Percentiles rank a stretch among this genome's conserved stretches.
These are phyloP conservation scores for Biston stratarius DNA, from an alignment of 2,888 invertebrate genomes.

Conservation along the genomic window DNA sequence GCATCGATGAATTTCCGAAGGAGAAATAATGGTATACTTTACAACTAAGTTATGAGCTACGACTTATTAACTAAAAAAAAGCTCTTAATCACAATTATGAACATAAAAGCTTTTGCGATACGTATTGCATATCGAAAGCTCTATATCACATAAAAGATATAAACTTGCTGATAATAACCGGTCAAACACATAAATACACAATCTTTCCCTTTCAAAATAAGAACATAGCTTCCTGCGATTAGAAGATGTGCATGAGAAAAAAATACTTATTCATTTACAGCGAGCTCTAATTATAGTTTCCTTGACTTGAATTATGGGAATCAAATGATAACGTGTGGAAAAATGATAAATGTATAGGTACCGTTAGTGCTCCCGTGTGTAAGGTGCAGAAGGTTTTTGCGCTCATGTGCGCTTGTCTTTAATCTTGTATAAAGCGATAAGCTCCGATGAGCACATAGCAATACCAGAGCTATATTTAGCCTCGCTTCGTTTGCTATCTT, in stretches of 20 bases:
- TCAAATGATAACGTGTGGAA: slow-evolving; percentile 56
- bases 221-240: slow-evolving; percentile 15
- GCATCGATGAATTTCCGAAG: slow-evolving; percentile 51
- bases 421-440: slow-evolving; percentile 77
- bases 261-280: slow-evolving; percentile 15
- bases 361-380: slow-evolving; percentile 64
- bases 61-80: too few species aligned
- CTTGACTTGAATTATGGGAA: slow-evolving; percentile 45
- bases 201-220: slow-evolving; percentile 18
- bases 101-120: neutral
- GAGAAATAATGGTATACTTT: slow-evolving; percentile 38
- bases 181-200: slow-evolving; percentile 1
- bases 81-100: neutral
- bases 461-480: slow-evolving; percentile 77
- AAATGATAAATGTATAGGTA: slow-evolving; percentile 61
- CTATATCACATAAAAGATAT: neutral
- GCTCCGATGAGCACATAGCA: slow-evolving; percentile 74
- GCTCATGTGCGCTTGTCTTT: slow-evolving; percentile 68
- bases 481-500: slow-evolving; percentile 68
- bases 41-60: neutral
- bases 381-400: slow-evolving; percentile 69
- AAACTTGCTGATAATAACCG: neutral
- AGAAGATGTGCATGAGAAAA: slow-evolving; percentile 18
- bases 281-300: slow-evolving; percentile 29
- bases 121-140: neutral